These are phyloP conservation scores for Caradrina kadenii DNA, from an alignment of 2,888 invertebrate genomes.

Conservation along the genomic window DNA sequence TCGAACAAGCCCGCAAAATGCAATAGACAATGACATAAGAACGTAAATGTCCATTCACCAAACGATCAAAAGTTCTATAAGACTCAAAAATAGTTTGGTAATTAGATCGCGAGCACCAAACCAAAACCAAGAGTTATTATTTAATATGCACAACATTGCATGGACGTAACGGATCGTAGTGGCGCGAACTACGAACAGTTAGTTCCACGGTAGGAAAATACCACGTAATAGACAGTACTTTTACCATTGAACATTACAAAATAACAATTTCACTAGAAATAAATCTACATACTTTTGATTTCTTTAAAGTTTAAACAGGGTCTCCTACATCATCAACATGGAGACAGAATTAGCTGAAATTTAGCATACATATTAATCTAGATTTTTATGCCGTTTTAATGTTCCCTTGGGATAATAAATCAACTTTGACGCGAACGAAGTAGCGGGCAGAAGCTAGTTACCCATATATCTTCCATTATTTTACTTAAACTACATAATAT, in stretches of 20 bases:
- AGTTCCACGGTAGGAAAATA: conserved; percentile 15
- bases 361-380: no score
- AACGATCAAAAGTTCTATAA: conserved; percentile 8
- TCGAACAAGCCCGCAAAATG: background rate
- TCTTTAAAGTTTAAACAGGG: background rate
- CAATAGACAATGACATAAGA: background rate
- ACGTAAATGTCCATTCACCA: background rate
- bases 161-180: conserved; percentile 50
- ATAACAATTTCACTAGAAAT: background rate
- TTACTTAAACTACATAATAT: conserved; percentile 6
- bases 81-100: conserved; percentile 24
- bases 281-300: background rate
- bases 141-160: conserved; percentile 60
- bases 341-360: no score
- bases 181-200: conserved; percentile 44
- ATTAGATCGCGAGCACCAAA: conserved; percentile 36
- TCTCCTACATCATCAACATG: background rate
- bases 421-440: no score
- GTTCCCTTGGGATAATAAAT: no score
- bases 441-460: no score
- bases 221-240: conserved; percentile 29
- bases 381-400: no score
- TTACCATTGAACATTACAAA: conserved; percentile 23
- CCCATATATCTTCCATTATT: conserved; percentile 6
- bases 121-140: conserved; percentile 34